These are phyloP conservation scores for Chromis chromis DNA, from an alignment of 2,797 vertebrate genomes.

Conservation along the genomic window DNA sequence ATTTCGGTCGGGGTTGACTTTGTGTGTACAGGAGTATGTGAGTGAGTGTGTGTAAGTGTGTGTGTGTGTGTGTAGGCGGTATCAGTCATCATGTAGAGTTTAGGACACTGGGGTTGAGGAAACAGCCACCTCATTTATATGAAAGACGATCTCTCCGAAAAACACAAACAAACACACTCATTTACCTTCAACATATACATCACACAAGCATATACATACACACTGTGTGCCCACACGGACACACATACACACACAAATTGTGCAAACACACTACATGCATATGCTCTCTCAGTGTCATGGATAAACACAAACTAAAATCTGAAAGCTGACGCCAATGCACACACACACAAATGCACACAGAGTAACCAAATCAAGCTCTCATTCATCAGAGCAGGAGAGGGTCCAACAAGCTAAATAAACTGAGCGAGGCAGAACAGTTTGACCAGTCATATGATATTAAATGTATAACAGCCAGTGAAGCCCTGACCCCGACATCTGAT, in stretches of 20 bases:
- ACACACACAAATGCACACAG: conserved; percentile 32
- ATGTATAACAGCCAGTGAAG: conserved; percentile 37
- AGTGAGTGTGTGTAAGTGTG: neutral
- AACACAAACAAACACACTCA: conserved; percentile 54
- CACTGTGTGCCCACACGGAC: neutral
- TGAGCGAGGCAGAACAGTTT: conserved; percentile 53
- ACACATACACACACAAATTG: conserved; percentile 37
- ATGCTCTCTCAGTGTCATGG: conserved; percentile 38
- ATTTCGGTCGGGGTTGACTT: conserved; percentile 5
- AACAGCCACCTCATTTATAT: conserved; percentile 67
- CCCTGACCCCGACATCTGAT: conserved; percentile 37
- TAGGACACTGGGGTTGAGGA: conserved; percentile 58
- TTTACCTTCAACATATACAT: conserved; percentile 54
- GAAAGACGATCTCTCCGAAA: conserved; percentile 70
- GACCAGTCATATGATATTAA: conserved; percentile 65
- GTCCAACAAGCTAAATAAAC: conserved; percentile 75
- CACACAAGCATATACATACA: conserved; percentile 25
- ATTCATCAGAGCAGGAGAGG: conserved; percentile 70
- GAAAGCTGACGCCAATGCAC: conserved; percentile 43
- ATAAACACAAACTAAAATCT: conserved; percentile 65
- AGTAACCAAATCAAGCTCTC: conserved; percentile 63
- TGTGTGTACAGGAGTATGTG: conserved; percentile 27
- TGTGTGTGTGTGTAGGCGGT: conserved; percentile 12
- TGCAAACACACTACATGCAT: conserved; percentile 49
- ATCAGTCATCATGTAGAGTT: conserved; percentile 52